phyloP scores from a whole-genome alignment of 2,797 vertebrate genomes.

The Pseudochromis fuscus region DNA sequence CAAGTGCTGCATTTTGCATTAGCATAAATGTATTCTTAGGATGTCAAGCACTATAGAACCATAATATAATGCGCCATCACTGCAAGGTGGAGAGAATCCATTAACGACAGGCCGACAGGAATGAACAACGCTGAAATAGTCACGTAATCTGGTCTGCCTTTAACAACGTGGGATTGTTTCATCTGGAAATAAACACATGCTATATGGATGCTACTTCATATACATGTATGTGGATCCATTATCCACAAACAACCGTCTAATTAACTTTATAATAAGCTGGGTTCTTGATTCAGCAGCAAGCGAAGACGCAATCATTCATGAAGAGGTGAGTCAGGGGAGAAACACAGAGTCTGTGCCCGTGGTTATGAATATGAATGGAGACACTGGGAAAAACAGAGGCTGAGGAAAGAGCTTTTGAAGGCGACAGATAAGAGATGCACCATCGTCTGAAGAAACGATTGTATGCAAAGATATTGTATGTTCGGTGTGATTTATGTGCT shows the following conservation, averaged over 20 bases:
- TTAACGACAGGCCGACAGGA: constrained; percentile 34
- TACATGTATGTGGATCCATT: not conserved
- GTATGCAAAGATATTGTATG: not conserved
- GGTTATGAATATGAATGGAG: constrained; percentile 14
- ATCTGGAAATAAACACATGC: not conserved
- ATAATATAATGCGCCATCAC: constrained; percentile 25
- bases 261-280: constrained; percentile 6
- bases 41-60: constrained; percentile 25
- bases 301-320: constrained; percentile 4
- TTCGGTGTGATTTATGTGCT: not conserved
- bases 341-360: not conserved
- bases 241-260: not conserved
- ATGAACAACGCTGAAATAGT: not conserved
- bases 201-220: not conserved
- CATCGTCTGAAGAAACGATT: not conserved
- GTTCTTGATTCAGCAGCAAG: not conserved
- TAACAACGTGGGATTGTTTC: constrained; percentile 1
- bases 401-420: constrained; percentile 10
- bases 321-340: constrained; percentile 11
- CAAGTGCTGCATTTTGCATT: constrained; percentile 49
- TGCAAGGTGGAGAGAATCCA: constrained; percentile 33
- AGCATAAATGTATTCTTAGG: constrained; percentile 45
- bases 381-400: not conserved
- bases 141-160: constrained; percentile 11
- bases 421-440: constrained; percentile 4